Conservation (phyloP, 1,140 invertebrate species). For the Sminthurides bifidus region DNA sequence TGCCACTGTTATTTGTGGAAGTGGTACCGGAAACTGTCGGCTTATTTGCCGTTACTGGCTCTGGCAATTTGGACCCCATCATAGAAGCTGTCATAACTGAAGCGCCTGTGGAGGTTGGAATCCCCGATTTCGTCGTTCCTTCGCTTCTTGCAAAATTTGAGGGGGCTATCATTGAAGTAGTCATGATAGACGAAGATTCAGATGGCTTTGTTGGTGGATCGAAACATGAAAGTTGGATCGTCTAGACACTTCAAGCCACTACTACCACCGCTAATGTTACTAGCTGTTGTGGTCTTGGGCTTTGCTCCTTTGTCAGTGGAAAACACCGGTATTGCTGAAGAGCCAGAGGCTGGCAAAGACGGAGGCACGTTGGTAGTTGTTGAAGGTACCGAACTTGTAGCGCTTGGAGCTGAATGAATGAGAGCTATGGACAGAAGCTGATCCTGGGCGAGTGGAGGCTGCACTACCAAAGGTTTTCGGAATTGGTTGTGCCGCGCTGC, state of each 20-base stretch:
- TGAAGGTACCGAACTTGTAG: not conserved
- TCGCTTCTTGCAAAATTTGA: slow-evolving; percentile 16
- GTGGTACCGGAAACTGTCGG: no score
- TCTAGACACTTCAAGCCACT: slow-evolving; percentile 44
- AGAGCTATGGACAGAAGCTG: no score
- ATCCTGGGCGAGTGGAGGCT: no score
- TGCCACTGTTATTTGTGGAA: not conserved
- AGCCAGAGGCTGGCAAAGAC: not conserved
- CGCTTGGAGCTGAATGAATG: not conserved
- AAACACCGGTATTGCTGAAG: not conserved
- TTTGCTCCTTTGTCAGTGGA: not conserved
- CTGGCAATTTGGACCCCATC: not conserved
- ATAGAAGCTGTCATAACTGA: not conserved
- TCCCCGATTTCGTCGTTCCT: slow-evolving; percentile 5
- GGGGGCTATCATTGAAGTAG: not conserved
- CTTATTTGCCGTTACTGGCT: not conserved
- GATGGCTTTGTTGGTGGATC: slow-evolving; percentile 6
- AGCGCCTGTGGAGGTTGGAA: not conserved
- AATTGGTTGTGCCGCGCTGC: no score
- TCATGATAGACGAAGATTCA: slow-evolving; percentile 11
- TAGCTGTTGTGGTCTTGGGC: not conserved
- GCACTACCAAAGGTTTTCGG: no score
- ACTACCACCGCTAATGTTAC: no score
- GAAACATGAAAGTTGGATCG: slow-evolving; percentile 43
- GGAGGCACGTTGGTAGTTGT: not conserved